Conservation (phyloP, 2,797 vertebrate genomes). For the Stomatorhinus walkeri region DNA sequence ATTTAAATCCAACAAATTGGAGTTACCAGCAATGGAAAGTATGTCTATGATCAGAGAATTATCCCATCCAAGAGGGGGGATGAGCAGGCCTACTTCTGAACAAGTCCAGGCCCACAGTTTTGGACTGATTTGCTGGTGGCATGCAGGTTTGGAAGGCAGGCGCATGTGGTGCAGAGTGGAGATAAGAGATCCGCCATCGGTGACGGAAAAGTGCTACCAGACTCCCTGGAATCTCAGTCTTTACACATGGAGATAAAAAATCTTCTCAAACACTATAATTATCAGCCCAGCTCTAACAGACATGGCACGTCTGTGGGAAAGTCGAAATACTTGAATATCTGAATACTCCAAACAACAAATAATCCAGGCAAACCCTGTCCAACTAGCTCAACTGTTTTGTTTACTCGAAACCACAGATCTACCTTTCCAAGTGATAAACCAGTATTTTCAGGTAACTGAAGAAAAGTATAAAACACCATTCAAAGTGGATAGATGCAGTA, state of each 20-base stretch:
- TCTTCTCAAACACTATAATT: neutral
- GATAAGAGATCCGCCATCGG: neutral
- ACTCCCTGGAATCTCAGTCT: neutral
- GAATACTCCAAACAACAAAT: conserved; percentile 1
- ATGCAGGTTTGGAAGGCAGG: neutral
- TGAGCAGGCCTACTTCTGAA: conserved; percentile 7
- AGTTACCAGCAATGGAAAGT: conserved; percentile 53
- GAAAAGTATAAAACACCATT: neutral
- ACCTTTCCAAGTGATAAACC: neutral
- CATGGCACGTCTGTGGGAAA: neutral
- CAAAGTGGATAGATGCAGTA: neutral
- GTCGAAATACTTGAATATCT: neutral
- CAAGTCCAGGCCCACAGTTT: neutral
- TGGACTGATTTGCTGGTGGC: neutral
- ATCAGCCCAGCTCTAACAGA: neutral
- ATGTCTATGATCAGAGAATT: conserved; percentile 43
- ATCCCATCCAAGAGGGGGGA: conserved; percentile 13
- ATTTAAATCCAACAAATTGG: conserved; percentile 50
- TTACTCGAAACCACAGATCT: neutral
- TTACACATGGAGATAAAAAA: neutral
- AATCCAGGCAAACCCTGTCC: neutral
- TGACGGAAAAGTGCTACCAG: neutral
- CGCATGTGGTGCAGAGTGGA: neutral
- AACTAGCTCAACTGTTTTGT: neutral
- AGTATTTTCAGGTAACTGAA: neutral